Conservation (phyloP, 1,140 invertebrate genomes). For the Babylonia areolata region DNA sequence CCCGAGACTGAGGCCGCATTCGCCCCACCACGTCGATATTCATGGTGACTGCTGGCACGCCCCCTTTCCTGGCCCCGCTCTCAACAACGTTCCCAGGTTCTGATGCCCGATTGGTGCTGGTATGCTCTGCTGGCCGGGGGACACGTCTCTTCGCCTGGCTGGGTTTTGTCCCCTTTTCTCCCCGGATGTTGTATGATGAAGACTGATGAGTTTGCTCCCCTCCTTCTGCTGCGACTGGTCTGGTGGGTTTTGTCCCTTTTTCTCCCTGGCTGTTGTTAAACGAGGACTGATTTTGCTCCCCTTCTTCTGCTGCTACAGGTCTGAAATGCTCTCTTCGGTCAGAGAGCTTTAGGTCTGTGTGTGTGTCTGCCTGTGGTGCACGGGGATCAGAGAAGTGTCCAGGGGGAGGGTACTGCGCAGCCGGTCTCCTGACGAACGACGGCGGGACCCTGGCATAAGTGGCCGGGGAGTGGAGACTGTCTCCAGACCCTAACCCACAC, state of each 20-base stretch:
- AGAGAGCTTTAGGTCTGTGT: no score
- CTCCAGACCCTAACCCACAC: not conserved
- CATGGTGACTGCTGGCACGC: constrained; percentile 43
- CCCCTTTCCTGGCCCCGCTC: not conserved
- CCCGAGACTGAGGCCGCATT: constrained; percentile 53
- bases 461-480: not conserved
- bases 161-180: no score
- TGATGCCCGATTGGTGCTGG: not conserved
- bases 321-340: not conserved
- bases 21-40: constrained; percentile 64
- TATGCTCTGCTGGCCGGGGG: not conserved
- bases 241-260: no score
- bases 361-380: no score
- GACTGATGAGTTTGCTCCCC: no score
- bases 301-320: not conserved
- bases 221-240: not conserved
- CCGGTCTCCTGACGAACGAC: not conserved
- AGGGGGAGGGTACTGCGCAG: not conserved
- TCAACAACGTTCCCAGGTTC: not conserved
- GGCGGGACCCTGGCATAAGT: not conserved
- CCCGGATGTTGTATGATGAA: no score
- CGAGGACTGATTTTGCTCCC: not conserved
- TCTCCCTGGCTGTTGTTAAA: no score
- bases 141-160: not conserved
- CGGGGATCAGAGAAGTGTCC: no score